Evolutionary conservation across 2,113 vertebrate genomes (phyloP).

Genomic region (Enhydra lutris): DNA sequence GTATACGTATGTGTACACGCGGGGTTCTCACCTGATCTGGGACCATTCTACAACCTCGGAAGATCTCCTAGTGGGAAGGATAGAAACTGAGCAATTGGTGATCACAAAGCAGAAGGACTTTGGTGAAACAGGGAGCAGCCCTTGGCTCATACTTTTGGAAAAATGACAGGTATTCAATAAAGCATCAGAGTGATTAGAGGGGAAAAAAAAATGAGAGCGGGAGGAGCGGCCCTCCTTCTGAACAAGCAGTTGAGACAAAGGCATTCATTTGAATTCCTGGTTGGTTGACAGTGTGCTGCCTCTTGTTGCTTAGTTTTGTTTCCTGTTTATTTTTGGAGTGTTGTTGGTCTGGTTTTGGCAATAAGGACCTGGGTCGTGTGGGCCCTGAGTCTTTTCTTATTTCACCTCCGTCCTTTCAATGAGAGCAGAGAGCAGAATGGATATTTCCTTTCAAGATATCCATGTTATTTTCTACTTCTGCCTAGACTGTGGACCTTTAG

Average conservation of each 20-base stretch:
- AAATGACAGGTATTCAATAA: constrained; percentile 80
- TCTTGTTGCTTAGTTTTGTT: background rate
- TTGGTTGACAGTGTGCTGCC: constrained; percentile 65
- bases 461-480: background rate
- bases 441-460: background rate
- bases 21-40: background rate
- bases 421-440: background rate
- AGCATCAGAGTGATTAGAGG: constrained; percentile 73
- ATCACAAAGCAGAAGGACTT: constrained; percentile 73
- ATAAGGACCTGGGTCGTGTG: background rate
- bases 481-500: background rate
- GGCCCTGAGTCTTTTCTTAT: background rate
- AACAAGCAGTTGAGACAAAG: constrained; percentile 74
- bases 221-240: constrained; percentile 65
- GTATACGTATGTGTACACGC: accelerated
- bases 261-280: constrained; percentile 68
- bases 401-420: background rate
- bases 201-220: constrained; percentile 58
- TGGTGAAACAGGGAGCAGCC: constrained; percentile 50
- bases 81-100: constrained; percentile 66
- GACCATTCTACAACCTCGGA: constrained; percentile 56
- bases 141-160: constrained; percentile 75
- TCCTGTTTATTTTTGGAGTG: background rate
- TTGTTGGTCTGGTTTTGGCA: background rate
- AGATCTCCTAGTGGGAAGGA: constrained; percentile 44